A percentile compares a stretch with the other conserved stretches of the same genome.
Evolutionary conservation across 2,113 vertebrate genomes (phyloP).

Genomic region (Hyla sarda): DNA sequence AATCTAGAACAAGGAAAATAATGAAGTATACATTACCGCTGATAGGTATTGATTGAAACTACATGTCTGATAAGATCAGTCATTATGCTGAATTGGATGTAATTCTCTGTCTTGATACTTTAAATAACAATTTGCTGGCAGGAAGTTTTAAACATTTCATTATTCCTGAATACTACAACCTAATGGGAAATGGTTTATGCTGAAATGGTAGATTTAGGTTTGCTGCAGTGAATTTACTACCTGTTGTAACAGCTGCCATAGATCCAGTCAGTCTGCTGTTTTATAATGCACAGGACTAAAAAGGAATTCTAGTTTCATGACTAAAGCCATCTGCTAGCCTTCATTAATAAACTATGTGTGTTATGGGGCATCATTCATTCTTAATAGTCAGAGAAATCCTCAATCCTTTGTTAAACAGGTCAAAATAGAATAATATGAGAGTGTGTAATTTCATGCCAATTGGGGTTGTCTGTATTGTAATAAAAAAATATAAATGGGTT

Average conservation of each 20-base stretch:
- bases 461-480: not conserved
- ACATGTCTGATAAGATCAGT: constrained; percentile 30
- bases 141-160: not conserved
- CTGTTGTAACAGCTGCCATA: not conserved
- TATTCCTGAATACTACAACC: not conserved
- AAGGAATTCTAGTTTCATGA: not conserved
- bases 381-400: not conserved
- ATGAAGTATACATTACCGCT: constrained; percentile 23
- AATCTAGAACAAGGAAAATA: constrained; percentile 10
- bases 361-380: not conserved
- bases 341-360: not conserved
- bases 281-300: not conserved
- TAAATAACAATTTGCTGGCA: constrained; percentile 22
- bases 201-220: not conserved
- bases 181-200: not conserved
- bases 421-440: not conserved
- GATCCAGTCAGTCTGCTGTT: not conserved
- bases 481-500: not conserved
- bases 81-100: constrained; percentile 17
- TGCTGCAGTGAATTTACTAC: not conserved
- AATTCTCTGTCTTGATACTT: not conserved
- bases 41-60: constrained; percentile 26
- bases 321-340: not conserved
- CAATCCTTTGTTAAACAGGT: not conserved
- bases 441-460: not conserved